phyloP scores from a whole-genome alignment of 2,888 invertebrate species.

The Labia minor region DNA sequence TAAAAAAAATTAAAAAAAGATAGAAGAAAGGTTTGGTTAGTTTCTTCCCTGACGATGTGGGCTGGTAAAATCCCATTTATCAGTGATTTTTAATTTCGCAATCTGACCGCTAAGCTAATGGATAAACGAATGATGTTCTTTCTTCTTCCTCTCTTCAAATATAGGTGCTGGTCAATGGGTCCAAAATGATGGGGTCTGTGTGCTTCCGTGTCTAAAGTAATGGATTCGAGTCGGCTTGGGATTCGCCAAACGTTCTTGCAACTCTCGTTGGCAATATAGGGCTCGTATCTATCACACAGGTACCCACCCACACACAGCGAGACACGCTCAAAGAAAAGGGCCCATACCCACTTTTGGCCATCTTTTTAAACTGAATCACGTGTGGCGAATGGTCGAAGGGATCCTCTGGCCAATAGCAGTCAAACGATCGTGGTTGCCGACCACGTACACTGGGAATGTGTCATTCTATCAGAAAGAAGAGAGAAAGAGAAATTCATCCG shows the following conservation, averaged over 20 bases:
- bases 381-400: slow-evolving; percentile 13
- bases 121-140: slow-evolving; percentile 13
- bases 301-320: neutral
- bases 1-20: no score
- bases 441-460: neutral
- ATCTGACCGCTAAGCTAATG: neutral
- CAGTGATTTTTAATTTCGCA: neutral
- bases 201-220: slow-evolving; percentile 4
- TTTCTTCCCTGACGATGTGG: neutral
- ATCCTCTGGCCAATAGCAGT: slow-evolving; percentile 3
- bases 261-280: slow-evolving; percentile 1
- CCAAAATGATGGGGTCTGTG: neutral
- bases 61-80: neutral
- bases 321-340: neutral
- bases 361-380: slow-evolving; percentile 13
- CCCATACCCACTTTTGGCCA: neutral
- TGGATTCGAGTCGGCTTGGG: neutral
- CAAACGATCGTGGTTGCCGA: slow-evolving; percentile 7
- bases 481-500: neutral
- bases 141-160: slow-evolving; percentile 4
- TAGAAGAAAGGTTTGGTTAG: no score
- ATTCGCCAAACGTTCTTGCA: neutral
- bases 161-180: slow-evolving; percentile 5
- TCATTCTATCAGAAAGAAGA: slow-evolving; percentile 5
- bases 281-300: slow-evolving; percentile 13